Base-by-base conservation (phyloP, 2,888 invertebrate species). In the Agapetus fuscipes region DNA sequence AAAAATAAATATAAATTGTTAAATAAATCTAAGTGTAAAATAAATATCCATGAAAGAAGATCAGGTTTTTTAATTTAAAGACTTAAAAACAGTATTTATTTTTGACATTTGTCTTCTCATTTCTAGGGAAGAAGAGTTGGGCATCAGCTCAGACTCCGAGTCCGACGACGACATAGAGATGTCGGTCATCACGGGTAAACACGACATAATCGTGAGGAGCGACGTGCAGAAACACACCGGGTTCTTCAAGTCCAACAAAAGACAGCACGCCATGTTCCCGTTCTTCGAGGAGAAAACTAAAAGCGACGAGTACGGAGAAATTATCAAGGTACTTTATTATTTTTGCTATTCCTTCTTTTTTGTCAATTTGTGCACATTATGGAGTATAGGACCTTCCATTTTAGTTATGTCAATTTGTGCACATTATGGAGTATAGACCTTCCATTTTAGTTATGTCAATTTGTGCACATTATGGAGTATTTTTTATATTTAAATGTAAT, bases 201-300 rank as follows among this genome's bases (percentile, higher is more conserved):
- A 95, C 59, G 94, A 95, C 62, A 81, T 88, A 52, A 83, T 83
- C 26, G 87, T 86, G n/a, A 78, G 86, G 16, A 78, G 79, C 41
- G 81, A 80, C 66, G 78, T 74, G 31, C 76, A 63, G 50, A 75
- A 61, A 57, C 77, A 78, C 51, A 75, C 71, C 50, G 86, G 89
- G 37, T 89, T 89, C 56, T 90, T 89, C 57, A 90, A 90, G 59
- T 83, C 80, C 2, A 83, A 80, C 37, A 88, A 93, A 64, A 86
- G 93, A 39, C 87, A 91, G 53, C 88, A 93, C 61, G 95, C 95
- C 0, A 96, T 97, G 89, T 98, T 88, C 64, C 97, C 96, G 1
- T 87, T 83, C 57, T 78, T 83, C 30, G 96, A 97, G 59, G 94
- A 95, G 44, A 82, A 91, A 56, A 74, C 93, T 17, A 80, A 90